These are phyloP conservation scores for Gnathonemus longibarbis DNA, from an alignment of 2,113 vertebrate species.

Conservation along the genomic window DNA sequence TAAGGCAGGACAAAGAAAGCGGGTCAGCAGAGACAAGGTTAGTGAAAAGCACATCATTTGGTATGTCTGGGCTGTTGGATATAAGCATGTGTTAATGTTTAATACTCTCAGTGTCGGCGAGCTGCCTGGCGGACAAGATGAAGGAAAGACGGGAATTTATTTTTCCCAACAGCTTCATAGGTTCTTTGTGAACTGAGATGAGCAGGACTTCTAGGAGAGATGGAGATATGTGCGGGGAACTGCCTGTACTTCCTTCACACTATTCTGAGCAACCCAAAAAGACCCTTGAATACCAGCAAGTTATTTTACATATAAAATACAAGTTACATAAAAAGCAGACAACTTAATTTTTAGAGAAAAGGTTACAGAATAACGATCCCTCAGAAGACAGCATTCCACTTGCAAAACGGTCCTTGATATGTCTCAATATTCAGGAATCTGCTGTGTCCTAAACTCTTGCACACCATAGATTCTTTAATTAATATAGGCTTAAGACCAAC, in stretches of 20 bases:
- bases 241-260: not conserved
- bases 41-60: not conserved
- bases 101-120: not conserved
- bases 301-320: not conserved
- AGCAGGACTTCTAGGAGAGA: not conserved
- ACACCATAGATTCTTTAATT: constrained; percentile 65
- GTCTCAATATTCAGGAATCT: constrained; percentile 40
- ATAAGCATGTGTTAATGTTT: not conserved
- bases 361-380: not conserved
- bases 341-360: not conserved
- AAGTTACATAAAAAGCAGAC: not conserved
- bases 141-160: not conserved
- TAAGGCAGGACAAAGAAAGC: not conserved
- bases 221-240: not conserved
- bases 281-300: not conserved
- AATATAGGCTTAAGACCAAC: constrained; percentile 67
- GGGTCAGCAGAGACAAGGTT: not conserved
- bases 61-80: not conserved
- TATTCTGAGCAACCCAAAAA: not conserved
- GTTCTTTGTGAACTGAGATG: not conserved
- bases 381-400: not conserved
- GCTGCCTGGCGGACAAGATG: not conserved
- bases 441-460: constrained; percentile 55
- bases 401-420: not conserved
- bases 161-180: not conserved